Evolutionary conservation across 2,113 vertebrate species (phyloP).

Genomic region (Vireo altiloquus): DNA sequence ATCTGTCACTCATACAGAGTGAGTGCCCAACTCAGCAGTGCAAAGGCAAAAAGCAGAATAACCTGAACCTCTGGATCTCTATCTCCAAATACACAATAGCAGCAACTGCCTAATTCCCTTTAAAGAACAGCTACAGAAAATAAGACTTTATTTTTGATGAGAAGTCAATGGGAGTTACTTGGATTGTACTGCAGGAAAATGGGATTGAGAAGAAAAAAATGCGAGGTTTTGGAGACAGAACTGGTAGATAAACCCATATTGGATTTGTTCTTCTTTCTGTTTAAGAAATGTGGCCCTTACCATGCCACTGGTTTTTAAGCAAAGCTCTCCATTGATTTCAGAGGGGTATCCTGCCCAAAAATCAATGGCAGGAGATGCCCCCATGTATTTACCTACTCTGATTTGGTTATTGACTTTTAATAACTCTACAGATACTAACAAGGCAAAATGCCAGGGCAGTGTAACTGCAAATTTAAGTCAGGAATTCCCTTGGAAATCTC

Average conservation of each 20-base stretch:
- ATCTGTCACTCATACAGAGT: neutral
- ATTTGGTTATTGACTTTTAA: slow-evolving; percentile 16
- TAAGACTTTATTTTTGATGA: neutral
- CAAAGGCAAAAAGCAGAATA: neutral
- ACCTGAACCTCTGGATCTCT: neutral
- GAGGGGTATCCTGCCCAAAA: neutral
- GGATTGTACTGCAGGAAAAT: neutral
- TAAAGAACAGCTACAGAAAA: neutral
- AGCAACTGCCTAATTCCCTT: neutral
- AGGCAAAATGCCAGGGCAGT: neutral
- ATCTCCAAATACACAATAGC: neutral
- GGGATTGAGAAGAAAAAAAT: neutral
- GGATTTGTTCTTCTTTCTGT: neutral
- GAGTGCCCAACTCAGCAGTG: neutral
- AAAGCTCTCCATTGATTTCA: slow-evolving; percentile 16
- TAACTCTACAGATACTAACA: neutral
- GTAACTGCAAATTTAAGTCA: neutral
- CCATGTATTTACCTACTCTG: neutral
- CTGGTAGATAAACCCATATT: neutral
- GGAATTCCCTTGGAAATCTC: neutral
- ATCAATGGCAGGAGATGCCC: neutral
- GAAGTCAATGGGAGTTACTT: neutral
- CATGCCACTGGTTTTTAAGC: neutral
- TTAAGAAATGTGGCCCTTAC: neutral
- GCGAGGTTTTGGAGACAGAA: neutral